Conservation (phyloP, 92 coral and sea anemone genomes). For the Parazoanthus swiftii region DNA sequence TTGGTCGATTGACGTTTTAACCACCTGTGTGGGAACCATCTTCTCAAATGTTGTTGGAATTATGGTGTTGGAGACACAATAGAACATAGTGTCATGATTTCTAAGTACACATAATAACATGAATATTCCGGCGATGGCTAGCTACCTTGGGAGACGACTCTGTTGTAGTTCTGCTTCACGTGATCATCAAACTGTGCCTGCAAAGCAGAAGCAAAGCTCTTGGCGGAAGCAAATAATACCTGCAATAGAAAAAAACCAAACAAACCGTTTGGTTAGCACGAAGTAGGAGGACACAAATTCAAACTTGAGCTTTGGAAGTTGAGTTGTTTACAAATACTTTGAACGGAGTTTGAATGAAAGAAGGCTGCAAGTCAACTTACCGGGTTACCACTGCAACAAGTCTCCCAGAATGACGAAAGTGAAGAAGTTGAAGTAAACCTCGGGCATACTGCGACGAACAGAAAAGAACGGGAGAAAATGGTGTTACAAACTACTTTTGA, state of each 20-base stretch:
- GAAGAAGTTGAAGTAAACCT: constrained; percentile 23
- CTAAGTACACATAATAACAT: too few species aligned
- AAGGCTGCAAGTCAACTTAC: neutral
- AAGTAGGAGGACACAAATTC: too few species aligned
- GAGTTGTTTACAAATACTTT: neutral
- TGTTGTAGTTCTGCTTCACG: constrained; percentile 81
- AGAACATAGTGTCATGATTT: too few species aligned
- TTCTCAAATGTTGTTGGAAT: too few species aligned
- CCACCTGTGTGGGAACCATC: too few species aligned
- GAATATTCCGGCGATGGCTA: too few species aligned
- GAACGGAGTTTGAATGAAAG: neutral
- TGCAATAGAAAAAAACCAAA: constrained; percentile 25
- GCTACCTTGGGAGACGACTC: constrained; percentile 77
- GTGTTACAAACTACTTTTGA: neutral
- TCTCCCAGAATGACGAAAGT: constrained; percentile 33
- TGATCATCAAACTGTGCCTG: constrained; percentile 72
- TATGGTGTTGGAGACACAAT: too few species aligned
- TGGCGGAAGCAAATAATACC: constrained; percentile 74
- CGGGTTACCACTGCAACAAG: constrained; percentile 18
- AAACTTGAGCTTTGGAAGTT: too few species aligned
- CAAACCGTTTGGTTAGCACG: neutral
- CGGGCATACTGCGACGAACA: constrained; percentile 20
- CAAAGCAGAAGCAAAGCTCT: constrained; percentile 65
- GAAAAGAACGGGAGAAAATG: neutral
- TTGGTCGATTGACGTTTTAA: too few species aligned